Evolutionary conservation across 2,797 vertebrate genomes (phyloP).

Genomic region (Nasua narica): DNA sequence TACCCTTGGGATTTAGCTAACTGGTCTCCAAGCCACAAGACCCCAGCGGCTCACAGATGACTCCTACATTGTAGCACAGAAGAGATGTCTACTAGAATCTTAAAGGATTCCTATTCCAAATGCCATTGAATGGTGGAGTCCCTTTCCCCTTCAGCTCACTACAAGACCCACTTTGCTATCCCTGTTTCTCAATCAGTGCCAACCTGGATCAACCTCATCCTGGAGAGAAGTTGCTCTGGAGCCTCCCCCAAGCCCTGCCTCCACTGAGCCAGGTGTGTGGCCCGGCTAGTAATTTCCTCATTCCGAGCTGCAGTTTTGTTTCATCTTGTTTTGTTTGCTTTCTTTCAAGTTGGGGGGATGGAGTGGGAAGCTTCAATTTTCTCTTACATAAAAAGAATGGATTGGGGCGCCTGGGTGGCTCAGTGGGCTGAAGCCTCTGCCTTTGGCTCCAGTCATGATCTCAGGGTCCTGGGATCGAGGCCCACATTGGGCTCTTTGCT

Average conservation of each 20-base stretch:
- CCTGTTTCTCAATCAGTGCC: not conserved
- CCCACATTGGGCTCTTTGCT: too few relatives aligned
- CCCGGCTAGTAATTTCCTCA: not conserved
- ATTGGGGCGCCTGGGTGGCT: too few relatives aligned
- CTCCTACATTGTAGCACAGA: not conserved
- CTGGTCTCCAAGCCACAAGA: not conserved
- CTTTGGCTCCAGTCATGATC: too few relatives aligned
- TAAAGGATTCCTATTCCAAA: not conserved
- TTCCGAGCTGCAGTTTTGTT: not conserved
- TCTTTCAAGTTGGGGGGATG: not conserved
- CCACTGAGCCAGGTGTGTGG: not conserved
- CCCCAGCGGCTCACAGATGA: not conserved
- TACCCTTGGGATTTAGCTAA: not conserved
- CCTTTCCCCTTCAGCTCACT: not conserved
- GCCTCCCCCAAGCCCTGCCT: not conserved
- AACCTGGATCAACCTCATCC: not conserved
- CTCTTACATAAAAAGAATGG: not conserved
- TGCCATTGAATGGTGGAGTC: not conserved
- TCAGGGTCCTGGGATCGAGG: too few relatives aligned
- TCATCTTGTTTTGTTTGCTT: not conserved
- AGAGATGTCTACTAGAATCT: not conserved
- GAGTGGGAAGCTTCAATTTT: not conserved
- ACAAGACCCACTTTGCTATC: not conserved
- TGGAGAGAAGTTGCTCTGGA: not conserved
- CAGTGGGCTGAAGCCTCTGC: too few relatives aligned